Evolutionary conservation across 2,113 vertebrate genomes (phyloP).

Genomic region (Cacatua alba): DNA sequence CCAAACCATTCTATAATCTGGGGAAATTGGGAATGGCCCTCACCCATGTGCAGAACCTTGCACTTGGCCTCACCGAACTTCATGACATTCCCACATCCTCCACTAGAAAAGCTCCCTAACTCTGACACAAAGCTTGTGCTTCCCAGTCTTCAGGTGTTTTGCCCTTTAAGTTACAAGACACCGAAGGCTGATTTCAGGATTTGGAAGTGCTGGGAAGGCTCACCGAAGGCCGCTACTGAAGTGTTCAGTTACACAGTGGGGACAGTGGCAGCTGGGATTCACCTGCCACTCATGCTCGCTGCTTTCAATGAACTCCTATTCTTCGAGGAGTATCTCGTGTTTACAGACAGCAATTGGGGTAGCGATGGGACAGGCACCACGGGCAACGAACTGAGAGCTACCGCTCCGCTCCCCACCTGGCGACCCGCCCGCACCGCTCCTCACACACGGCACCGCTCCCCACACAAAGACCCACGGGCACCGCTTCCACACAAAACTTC

Average conservation of each 20-base stretch:
- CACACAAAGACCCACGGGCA: too few species aligned
- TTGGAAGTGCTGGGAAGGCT: not conserved
- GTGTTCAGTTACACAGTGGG: not conserved
- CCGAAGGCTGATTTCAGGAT: not conserved
- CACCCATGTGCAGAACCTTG: not conserved
- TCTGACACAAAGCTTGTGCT: not conserved
- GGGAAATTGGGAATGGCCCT: not conserved
- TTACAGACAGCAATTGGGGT: rapidly evolving
- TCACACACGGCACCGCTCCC: too few species aligned
- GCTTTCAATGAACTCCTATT: not conserved
- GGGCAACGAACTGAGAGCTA: rapidly evolving
- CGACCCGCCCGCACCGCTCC: too few species aligned
- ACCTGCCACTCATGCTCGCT: not conserved
- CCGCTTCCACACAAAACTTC: too few species aligned
- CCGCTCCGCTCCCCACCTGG: rapidly evolving
- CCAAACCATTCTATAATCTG: not conserved
- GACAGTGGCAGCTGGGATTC: not conserved
- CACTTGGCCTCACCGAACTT: not conserved
- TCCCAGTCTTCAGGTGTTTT: not conserved
- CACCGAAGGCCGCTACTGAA: not conserved
- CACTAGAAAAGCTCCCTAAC: too few species aligned
- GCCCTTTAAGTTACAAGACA: not conserved
- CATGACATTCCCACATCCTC: not conserved
- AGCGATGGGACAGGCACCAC: rapidly evolving
- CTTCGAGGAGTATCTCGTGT: not conserved